Evolutionary conservation across 2,888 invertebrate species (phyloP).

Genomic region (Venustoraphidia nigricollis): DNA sequence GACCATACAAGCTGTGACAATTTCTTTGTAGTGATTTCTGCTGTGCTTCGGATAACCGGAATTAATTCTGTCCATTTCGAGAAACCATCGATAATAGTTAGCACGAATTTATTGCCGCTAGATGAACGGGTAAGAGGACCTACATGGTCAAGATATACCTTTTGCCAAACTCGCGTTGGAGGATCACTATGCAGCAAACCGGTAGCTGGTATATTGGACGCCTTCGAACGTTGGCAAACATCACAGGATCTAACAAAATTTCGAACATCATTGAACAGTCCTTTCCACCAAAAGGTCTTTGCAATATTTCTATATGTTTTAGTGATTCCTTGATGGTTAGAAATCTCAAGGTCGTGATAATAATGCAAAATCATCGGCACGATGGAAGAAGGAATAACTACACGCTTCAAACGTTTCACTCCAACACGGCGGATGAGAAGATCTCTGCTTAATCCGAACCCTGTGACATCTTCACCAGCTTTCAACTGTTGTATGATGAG

Average conservation of each 20-base stretch:
- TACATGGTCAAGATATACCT: too few species aligned
- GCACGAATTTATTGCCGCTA: neutral
- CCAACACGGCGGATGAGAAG: neutral
- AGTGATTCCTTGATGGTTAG: neutral
- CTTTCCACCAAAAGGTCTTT: neutral
- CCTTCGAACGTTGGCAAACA: too few species aligned
- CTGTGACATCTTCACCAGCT: neutral
- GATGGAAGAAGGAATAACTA: neutral
- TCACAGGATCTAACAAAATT: too few species aligned
- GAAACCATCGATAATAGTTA: neutral
- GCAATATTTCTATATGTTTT: neutral
- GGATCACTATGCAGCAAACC: too few species aligned
- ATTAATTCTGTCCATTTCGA: neutral
- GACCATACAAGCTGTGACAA: neutral
- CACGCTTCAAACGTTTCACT: neutral
- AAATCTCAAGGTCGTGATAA: neutral
- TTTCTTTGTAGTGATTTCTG: neutral
- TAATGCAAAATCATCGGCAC: neutral
- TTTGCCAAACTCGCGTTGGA: too few species aligned
- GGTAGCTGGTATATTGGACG: too few species aligned
- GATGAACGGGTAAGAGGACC: neutral
- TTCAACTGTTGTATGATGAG: neutral
- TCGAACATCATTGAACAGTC: neutral
- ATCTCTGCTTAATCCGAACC: neutral
- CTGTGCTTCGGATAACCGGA: neutral